Conservation (phyloP, 2,113 vertebrate species). For the Myotis lucifugus region DNA sequence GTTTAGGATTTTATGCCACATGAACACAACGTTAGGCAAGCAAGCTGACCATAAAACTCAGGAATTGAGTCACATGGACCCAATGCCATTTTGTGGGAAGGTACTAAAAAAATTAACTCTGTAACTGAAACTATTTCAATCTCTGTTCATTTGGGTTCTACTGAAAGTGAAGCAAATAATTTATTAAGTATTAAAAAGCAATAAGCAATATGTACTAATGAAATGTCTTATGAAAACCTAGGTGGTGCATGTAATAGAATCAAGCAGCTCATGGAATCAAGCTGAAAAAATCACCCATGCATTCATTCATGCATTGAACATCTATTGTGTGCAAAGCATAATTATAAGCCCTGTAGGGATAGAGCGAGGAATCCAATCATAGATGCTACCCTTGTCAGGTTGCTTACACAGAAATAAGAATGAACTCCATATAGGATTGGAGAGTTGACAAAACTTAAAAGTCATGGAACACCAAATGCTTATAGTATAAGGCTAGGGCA, state of each 20-base stretch:
- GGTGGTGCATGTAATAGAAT: conserved; percentile 12
- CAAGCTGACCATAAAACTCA: not conserved
- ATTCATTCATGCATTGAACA: not conserved
- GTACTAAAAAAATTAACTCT: not conserved
- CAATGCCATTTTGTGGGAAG: not conserved
- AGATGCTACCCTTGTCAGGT: not conserved
- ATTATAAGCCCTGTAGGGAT: not conserved
- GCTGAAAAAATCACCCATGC: not conserved
- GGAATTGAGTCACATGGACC: not conserved
- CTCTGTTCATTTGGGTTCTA: conserved; percentile 18
- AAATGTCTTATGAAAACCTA: conserved; percentile 38
- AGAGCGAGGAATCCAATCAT: not conserved
- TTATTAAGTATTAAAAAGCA: conserved; percentile 23
- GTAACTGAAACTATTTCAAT: conserved; percentile 14
- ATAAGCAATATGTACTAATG: not conserved
- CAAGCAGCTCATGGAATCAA: conserved; percentile 10
- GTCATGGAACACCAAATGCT: not conserved
- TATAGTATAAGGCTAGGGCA: not conserved
- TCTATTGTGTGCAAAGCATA: not conserved
- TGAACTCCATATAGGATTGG: not conserved
- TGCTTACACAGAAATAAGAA: conserved; percentile 11
- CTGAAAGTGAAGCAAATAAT: not conserved
- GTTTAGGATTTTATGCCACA: not conserved
- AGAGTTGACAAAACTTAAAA: not conserved
- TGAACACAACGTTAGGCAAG: not conserved